Evolutionary conservation across 2,888 invertebrate species (phyloP), one percentile per base, ranked within the genome.

Genomic region (Lasius platythorax): DNA sequence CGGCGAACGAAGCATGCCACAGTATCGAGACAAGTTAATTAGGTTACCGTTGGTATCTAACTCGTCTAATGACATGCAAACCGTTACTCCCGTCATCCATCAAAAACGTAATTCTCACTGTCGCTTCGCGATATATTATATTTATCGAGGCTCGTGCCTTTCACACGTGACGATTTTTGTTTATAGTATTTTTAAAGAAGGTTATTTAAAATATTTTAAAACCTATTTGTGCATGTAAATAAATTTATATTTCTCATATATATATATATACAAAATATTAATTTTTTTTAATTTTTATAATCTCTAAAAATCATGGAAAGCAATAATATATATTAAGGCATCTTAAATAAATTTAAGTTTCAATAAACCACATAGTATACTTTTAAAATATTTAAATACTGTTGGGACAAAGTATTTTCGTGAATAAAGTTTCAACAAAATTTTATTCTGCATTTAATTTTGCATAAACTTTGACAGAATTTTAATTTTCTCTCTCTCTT

Each of bases 1-100:
- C 58, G 75, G 64, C 82, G 76, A 79, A 66, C 70, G 83, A 75
- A 84, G 30, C 67, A 68, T 56, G 66, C 43, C 43, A 68, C 78
- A 68, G 68, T 85, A 87, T 87, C 79, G 88, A 89, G 89, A 89
- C 89, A 82, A 83, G 85, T 89, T 89, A 89, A 89, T 89, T 89
- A 88, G 86, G 61, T 89, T 85, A 66, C 79, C 33, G 50, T 61
- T 30, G 23, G 56, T 67, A 73, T 28, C 78, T 81, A 86, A 89
- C 85, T 86, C 53, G 83, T 72, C 85, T 86, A 87, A 89, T 84
- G 83, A 84, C 84, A 86, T 74, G 78, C 85, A 81, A 85, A 46
- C 73, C 70, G 78, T 82, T 70, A 67, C 72, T 78, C 70, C 23
- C 72, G 30, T 85, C 68, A 87, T 85, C 46, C 58, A 85, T 85